These are phyloP conservation scores for Catagonus wagneri DNA, from an alignment of 2,113 vertebrate species.

Conservation along the genomic window DNA sequence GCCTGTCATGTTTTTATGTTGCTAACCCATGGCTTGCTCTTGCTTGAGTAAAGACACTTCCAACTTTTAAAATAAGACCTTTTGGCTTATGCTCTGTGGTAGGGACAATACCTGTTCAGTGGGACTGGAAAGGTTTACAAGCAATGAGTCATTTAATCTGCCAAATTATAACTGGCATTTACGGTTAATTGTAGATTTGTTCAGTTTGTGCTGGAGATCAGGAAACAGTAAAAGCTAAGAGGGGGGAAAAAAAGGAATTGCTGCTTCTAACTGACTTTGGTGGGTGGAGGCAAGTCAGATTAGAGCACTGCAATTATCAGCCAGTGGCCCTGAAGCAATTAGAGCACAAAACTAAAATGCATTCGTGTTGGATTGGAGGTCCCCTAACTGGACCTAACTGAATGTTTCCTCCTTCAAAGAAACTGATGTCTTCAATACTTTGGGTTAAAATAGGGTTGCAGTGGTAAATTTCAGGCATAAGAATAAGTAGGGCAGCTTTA, in stretches of 20 bases:
- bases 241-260: neutral
- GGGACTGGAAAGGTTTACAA: neutral
- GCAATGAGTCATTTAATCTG: neutral
- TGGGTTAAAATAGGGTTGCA: neutral
- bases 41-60: neutral
- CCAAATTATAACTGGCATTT: neutral
- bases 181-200: neutral
- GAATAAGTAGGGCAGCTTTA: neutral
- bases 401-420: conserved; percentile 46
- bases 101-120: neutral
- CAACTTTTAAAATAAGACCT: conserved; percentile 20
- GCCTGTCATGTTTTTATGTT: neutral
- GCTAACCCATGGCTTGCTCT: neutral
- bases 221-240: neutral
- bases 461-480: neutral
- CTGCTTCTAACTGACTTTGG: neutral
- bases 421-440: neutral
- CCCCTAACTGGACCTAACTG: neutral
- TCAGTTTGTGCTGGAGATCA: conserved; percentile 37
- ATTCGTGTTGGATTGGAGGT: neutral
- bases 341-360: neutral
- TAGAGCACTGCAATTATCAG: neutral
- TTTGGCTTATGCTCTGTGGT: neutral
- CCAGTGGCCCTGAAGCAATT: neutral
- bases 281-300: neutral